Conservation (phyloP, 2,113 vertebrate genomes). For the Pimephales promelas region DNA sequence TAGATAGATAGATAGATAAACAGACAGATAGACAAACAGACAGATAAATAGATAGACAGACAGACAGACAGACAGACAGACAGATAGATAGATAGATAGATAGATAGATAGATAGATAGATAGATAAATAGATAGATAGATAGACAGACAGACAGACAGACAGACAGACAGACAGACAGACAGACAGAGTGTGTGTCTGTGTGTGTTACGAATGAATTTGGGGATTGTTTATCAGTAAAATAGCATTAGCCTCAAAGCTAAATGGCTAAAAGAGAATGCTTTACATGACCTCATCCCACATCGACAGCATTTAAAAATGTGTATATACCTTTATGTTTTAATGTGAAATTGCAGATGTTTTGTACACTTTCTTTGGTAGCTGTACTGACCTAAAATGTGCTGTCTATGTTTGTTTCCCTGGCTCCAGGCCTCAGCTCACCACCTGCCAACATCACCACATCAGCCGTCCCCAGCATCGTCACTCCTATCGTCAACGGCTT, state of each 20-base stretch:
- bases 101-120: no score
- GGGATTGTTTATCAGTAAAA: no score
- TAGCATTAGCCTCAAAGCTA: no score
- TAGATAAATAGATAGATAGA: not conserved
- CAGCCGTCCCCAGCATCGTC: slow-evolving; percentile 88
- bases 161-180: not conserved
- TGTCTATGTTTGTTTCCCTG: slow-evolving; percentile 13
- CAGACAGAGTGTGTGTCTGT: no score
- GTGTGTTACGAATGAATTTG: no score
- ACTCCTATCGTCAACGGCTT: slow-evolving; percentile 93
- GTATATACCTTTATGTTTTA: not conserved
- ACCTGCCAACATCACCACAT: slow-evolving; percentile 88
- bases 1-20: not conserved
- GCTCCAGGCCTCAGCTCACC: slow-evolving; percentile 90
- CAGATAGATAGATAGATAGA: not conserved
- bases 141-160: no score
- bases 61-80: not conserved
- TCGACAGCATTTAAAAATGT: not conserved
- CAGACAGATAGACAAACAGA: not conserved
- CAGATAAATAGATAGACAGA: not conserved
- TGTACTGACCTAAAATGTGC: not conserved
- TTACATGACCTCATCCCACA: not conserved
- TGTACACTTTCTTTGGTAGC: not conserved
- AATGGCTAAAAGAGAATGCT: no score
- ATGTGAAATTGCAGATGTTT: not conserved